Percentiles rank a stretch among this genome's conserved stretches.
Evolutionary conservation across 2,113 vertebrate genomes (phyloP).

Genomic region (Clupea harengus): DNA sequence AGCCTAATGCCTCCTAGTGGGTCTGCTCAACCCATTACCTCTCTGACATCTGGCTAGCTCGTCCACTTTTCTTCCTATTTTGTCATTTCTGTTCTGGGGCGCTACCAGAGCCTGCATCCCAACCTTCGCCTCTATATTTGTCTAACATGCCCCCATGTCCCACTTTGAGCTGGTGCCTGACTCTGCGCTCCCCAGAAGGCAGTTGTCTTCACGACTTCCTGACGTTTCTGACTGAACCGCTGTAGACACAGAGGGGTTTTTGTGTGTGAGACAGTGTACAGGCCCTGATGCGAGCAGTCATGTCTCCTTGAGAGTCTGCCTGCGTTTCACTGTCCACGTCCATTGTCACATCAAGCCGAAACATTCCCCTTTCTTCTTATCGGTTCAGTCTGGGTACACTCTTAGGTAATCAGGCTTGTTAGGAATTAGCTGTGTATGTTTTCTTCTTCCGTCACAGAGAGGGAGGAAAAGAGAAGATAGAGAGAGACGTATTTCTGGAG

Average conservation of each 20-base stretch:
- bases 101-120: background rate
- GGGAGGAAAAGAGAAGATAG: slow-evolving; percentile 15
- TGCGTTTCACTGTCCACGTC: background rate
- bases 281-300: background rate
- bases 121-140: background rate
- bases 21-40: background rate
- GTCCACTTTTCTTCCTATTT: background rate
- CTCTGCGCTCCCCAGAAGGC: background rate
- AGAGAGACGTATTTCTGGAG: slow-evolving; percentile 54
- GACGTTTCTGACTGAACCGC: too few species aligned
- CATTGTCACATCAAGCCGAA: background rate
- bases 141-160: background rate
- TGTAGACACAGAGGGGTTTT: background rate
- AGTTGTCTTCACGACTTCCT: background rate
- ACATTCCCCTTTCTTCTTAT: background rate
- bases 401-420: slow-evolving; percentile 21
- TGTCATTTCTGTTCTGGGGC: background rate
- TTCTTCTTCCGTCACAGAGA: background rate
- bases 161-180: background rate
- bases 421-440: background rate
- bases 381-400: slow-evolving; percentile 10
- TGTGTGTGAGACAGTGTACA: background rate
- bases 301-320: background rate
- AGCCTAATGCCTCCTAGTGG: background rate
- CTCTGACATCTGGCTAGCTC: background rate